Base-by-base conservation (phyloP, 2,888 invertebrate genomes). In the Brenthis hecate region DNA sequence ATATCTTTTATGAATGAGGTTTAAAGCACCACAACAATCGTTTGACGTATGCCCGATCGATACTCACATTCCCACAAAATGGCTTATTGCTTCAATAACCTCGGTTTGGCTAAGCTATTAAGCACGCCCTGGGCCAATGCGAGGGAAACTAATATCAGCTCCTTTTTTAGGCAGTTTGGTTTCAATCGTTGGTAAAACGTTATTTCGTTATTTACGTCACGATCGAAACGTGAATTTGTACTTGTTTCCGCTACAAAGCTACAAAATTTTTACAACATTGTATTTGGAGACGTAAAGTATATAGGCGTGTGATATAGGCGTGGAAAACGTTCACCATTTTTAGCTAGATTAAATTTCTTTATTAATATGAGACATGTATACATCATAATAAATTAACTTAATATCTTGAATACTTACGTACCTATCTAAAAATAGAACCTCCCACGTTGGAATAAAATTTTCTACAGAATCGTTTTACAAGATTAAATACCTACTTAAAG, bases 51-150 rank as follows among this genome's bases (percentile, higher is more conserved):
- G 51, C 57, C 55, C 65, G 66, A 72, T 72, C 69, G 65, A 72
- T 69, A 71, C 43, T 51, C 54, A 65, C 65, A 64, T 69, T 67
- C 61, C 65, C 58, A 70, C 70, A 68, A 70, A 72, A 72, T 70
- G 70, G 68, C 65, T 68, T 72, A 70, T 72, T 68, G 70, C 65
- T 68, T 70, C 64, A 56, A 66, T 62, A 72, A 67, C 69, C 66
- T 69, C 67, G 62, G 72, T 68, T 71, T 69, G 69, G 68, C 62
- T 67, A 28, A 62, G 66, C 69, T 72, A 72, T 72, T 70, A 66
- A 66, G 61, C 61, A 54, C 61, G 54, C 53, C 64, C 54, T 54
- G 47, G 50, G 65, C 62, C 65, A 65, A 55, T 66, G 58, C 57
- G 58, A 55, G 62, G 69, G 65, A 56, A 66, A 63, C 62, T 63